Evolutionary conservation across 2,797 vertebrate genomes (phyloP), one percentile per base, ranked within the genome.

Genomic region (Crax fasciolata): DNA sequence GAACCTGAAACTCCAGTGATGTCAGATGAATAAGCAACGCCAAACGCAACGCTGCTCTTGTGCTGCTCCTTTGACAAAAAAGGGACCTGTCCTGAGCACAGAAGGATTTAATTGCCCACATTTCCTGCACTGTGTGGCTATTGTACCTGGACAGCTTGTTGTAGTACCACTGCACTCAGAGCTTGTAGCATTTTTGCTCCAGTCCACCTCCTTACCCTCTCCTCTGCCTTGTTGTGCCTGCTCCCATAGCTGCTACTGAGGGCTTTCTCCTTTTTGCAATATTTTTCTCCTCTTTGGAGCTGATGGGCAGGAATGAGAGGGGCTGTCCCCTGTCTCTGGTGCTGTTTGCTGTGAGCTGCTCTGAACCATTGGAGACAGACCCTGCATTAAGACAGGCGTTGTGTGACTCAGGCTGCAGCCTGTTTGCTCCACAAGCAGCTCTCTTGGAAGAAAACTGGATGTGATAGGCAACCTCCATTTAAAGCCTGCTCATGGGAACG

Each of bases 321-420:
- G 23, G 19, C 32, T 43, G 10, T n/a, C 23, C 10, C 1, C 0
- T 25, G 28, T 35, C 38, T 77, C 44, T 21, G 0, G 0, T 13
- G 12, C 20, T 61, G 13, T 61, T 67, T 80, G 28, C 32, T 2
- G 0, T 54, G 32, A 78, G 13, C 14, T 90, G 17, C 73, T 73
- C 86, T 62, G 49, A 67, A 10, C 14, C 7, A 6, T 3, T 78
- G 54, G 43, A 68, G 21, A 4, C 57, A 35, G 58, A 70, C 3
- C 1, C 16, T 5, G 3, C 15, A 59, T 13, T 49, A 59, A 39
- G 35, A 87, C 57, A 43, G 28, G 57, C 74, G 32, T 5, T 75
- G 19, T 52, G 52, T 43, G 57, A 71, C 68, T 54, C 57, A 43
- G 38, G 10, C 0, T 85, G 68, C 43, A 83, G 14, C 17, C n/a